Conservation (phyloP, 2,888 invertebrate genomes). For the Lycocerus yunnanus region DNA sequence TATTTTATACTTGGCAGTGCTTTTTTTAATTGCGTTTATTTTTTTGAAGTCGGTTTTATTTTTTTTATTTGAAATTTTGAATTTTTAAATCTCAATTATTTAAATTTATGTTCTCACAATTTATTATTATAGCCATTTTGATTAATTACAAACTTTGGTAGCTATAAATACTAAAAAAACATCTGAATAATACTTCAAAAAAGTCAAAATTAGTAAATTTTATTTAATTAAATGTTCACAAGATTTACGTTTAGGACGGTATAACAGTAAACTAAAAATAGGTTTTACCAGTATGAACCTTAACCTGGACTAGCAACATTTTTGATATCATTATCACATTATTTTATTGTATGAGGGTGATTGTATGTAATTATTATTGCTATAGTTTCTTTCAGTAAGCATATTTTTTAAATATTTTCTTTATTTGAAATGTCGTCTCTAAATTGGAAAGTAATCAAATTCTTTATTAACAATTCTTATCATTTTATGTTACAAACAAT, state of each 20-base stretch:
- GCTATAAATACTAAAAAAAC: background rate
- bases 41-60: too few relatives aligned
- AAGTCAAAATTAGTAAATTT: background rate
- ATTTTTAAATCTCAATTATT: background rate
- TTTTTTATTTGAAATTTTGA: too few relatives aligned
- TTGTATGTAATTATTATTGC: background rate
- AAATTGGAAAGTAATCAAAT: background rate
- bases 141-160: background rate
- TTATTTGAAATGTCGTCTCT: background rate
- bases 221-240: background rate
- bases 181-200: background rate
- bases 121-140: background rate
- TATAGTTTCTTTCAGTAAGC: background rate
- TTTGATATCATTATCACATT: background rate
- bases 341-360: background rate
- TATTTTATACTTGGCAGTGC: too few relatives aligned
- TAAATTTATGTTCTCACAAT: background rate
- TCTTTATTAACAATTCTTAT: background rate
- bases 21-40: too few relatives aligned
- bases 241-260: background rate
- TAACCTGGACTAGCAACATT: background rate
- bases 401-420: background rate
- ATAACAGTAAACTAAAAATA: background rate
- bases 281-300: background rate
- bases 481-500: background rate